These are phyloP conservation scores for Stomorhina lunata DNA, from an alignment of 2,888 invertebrate species.

Conservation along the genomic window DNA sequence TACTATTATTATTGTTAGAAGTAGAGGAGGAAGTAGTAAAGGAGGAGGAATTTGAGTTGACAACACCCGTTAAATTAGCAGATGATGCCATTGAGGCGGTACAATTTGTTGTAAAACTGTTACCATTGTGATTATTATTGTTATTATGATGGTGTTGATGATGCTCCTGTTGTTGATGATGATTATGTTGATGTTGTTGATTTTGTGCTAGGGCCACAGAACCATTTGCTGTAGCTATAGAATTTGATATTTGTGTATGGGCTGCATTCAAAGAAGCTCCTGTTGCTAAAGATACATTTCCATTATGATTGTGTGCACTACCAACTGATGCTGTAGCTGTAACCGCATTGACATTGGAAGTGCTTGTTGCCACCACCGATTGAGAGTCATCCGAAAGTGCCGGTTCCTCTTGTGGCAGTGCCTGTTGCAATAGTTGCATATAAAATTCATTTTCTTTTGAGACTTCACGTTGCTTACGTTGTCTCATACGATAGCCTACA, in stretches of 20 bases:
- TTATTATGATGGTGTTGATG: conserved; percentile 67
- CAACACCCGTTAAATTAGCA: conserved; percentile 58
- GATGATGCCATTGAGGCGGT: conserved; percentile 63
- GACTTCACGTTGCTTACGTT: conserved; percentile 95
- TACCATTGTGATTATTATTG: conserved; percentile 67
- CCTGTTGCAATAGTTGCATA: conserved; percentile 93
- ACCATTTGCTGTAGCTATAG: conserved; percentile 72
- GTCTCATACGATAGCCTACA: conserved; percentile 92
- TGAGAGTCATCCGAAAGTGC: conserved; percentile 68
- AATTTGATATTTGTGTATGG: conserved; percentile 65
- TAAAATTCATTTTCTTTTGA: conserved; percentile 97
- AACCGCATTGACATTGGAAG: conserved; percentile 48
- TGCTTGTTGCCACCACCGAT: conserved; percentile 58
- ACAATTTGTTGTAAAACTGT: conserved; percentile 71
- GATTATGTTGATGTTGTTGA: conserved; percentile 67
- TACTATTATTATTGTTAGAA: conserved; percentile 52
- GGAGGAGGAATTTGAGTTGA: conserved; percentile 59
- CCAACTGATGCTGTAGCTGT: conserved; percentile 59
- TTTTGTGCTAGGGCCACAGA: conserved; percentile 73
- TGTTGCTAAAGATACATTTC: conserved; percentile 43
- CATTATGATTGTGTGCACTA: conserved; percentile 55
- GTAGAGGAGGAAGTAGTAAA: conserved; percentile 56
- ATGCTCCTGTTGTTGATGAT: conserved; percentile 64
- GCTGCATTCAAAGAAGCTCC: conserved; percentile 59
- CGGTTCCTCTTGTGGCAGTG: conserved; percentile 85